Base-by-base conservation (phyloP, 2,888 invertebrate species). In the Catocala fraxini region DNA sequence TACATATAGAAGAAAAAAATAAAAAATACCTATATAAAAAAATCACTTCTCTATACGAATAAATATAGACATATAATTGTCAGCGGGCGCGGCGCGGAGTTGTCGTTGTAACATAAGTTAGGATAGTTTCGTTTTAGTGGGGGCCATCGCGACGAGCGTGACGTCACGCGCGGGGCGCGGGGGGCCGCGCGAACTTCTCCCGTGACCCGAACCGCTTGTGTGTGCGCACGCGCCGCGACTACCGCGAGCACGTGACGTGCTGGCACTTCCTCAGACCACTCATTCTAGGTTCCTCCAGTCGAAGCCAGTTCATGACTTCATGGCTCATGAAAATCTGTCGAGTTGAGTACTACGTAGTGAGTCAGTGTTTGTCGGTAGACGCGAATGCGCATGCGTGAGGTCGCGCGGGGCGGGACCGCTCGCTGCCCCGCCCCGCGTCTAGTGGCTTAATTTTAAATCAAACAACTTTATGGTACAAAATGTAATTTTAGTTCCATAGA, bases 401-500 rank as follows among this genome's bases (percentile, higher is more conserved):
- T 10, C 66, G 80, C 76, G 83, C 72, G 80, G 78, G 77, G 78
- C 68, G 77, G 71, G 71, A 73, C 66, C 67, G 60, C 70, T 46
- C 33, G 13, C 51, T 70, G 71, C 79, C 68, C 12, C 82, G 74
- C 78, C 79, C 79, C 84, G 87, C 86, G 85, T 80, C 76, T 65
- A 70, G 86, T 84, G 87, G 88, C 88, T 90, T 91, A 85, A 89
- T 90, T 91, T 91, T 87, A 89, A 79, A 88, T 86, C 80, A 68
- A 67, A 86, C 85, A 86, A 88, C 79, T 76, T 87, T 85, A 92
- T 91, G 92, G 92, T 93, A 93, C 92, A 93, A 93, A 92, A 86
- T 85, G 85, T 92, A 90, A 92, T 89, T 91, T 92, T 91, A 92
- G 89, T 91, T 92, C 89, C 89, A 91, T 93, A 93, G 90, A 86